Base-by-base conservation (phyloP, 2,113 vertebrate species). In the Apaloderma vittatum region DNA sequence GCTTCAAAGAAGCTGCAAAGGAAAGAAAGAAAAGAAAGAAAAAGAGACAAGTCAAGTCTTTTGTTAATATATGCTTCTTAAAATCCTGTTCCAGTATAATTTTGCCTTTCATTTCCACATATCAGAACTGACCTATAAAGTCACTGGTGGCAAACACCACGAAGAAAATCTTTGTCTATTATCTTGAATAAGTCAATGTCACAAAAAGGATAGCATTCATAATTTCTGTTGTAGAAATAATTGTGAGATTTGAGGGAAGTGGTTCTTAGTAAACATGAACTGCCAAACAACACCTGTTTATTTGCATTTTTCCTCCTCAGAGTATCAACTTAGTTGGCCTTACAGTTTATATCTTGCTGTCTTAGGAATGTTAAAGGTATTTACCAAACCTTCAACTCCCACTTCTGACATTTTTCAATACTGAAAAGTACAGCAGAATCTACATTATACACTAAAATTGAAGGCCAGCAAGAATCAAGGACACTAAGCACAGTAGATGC, bases 1-100 rank as follows among this genome's bases (percentile, higher is more conserved):
- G 87, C 88, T 98, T 98, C 67, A 98, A 96, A 78, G 98, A 98
- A 78, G 97, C 98, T 98, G 94, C 36, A 90, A 74, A 54, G 32
- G 70, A 91, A 93, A 63, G 77, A 43, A 82, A 96, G 89, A 91
- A 9, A 40, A 17, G 9, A 2, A 57, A 91, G 76, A 23, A 57
- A 46, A 46, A 67, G 4, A 94, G 20, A 74, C n/a, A 86, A 4
- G 13, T 3, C 37, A 86, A 65, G 26, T 29, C 58, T 86, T 73
- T 20, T 40, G 34, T 86, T 84, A 91, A 82, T 22, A 88, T 4
- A 30, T 6, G 23, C 5, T 84, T 86, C 58, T 48, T 77, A 78
- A 36, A 87, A 94, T 63, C 4, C 3, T 23, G 5, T n/a, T 59
- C 29, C 40, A 55, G 51, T n/a, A 54, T 9, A 29, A 49, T 55